Conservation (phyloP, 2,113 vertebrate species). For the Athene cunicularia region DNA sequence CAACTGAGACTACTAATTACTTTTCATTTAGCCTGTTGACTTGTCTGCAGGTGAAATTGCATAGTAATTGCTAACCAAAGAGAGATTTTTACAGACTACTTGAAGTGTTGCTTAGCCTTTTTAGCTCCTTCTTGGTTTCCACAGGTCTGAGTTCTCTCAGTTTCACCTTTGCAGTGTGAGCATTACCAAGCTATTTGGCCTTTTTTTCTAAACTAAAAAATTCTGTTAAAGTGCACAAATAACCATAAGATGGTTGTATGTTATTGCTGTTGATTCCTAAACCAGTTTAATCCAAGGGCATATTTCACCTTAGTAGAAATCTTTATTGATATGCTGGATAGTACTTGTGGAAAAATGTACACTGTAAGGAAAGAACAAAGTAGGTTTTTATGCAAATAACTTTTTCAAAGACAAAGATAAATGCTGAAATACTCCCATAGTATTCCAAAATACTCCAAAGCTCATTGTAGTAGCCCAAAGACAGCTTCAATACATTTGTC, state of each 20-base stretch:
- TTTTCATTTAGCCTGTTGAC: neutral
- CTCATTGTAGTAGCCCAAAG: neutral
- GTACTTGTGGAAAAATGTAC: neutral
- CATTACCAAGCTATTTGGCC: neutral
- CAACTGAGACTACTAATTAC: neutral
- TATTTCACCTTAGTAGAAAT: neutral
- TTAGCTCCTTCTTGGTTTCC: neutral
- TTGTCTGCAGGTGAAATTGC: neutral
- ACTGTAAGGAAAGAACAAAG: neutral
- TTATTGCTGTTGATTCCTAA: neutral
- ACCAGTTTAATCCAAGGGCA: neutral
- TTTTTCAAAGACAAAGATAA: neutral
- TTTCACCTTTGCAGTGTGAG: neutral
- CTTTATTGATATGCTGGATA: neutral
- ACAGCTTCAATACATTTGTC: neutral
- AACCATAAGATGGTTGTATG: neutral
- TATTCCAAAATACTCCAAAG: neutral
- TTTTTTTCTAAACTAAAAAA: neutral
- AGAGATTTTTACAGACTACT: neutral
- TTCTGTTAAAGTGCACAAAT: neutral
- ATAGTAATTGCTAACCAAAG: neutral
- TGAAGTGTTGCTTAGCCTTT: neutral
- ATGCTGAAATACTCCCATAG: neutral
- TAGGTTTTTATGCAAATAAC: neutral
- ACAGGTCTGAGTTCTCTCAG: neutral